Base-by-base conservation (phyloP, 2,113 vertebrate species). In the Scomber japonicus region DNA sequence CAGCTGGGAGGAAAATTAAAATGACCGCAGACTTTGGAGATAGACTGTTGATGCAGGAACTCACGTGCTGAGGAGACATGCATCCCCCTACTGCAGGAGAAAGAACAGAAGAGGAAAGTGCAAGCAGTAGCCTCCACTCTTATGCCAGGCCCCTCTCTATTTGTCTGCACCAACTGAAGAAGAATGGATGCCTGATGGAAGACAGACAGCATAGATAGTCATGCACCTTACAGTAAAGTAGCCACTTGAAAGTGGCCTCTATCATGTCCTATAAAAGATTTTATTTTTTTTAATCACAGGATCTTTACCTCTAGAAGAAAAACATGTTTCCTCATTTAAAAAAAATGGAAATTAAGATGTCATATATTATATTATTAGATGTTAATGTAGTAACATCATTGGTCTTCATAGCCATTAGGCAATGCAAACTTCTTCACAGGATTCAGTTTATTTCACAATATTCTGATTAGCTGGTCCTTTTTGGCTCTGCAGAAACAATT, bases 371-470 rank as follows among this genome's bases (percentile, higher is more conserved):
- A 71, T 72, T 53, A 84, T 71, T 71, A 65, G 56, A 44, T 78
- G 65, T 81, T 80, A 84, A 86, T 67, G 8, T 7, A 40, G 35
- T 7, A 40, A 40, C 35, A 21, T 77, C 54, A 57, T 54, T 19
- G 50, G 3, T 35, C 56, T 73, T 68, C 56, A 21, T 11, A 61
- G 71, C 59, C 49, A 74, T 66, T 24, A 51, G 71, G 57, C 59
- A 75, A 31, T 60, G 19, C 30, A 80, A 86, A 69, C 61, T 48
- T 17, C 61, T 31, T 76, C 45, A 72, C 8, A 49, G 21, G 57
- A 61, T 69, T 78, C 24, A 27, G 10, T 70, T 54, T 68, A 67
- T 74, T 67, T 31, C 53, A n/a, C 11, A 27, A 6, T 77, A 66
- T 78, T 51, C 67, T 71, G 24, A 77, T 83, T 21, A 13, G 49